Conservation (phyloP, 2,113 vertebrate genomes). For the Panthera uncia region DNA sequence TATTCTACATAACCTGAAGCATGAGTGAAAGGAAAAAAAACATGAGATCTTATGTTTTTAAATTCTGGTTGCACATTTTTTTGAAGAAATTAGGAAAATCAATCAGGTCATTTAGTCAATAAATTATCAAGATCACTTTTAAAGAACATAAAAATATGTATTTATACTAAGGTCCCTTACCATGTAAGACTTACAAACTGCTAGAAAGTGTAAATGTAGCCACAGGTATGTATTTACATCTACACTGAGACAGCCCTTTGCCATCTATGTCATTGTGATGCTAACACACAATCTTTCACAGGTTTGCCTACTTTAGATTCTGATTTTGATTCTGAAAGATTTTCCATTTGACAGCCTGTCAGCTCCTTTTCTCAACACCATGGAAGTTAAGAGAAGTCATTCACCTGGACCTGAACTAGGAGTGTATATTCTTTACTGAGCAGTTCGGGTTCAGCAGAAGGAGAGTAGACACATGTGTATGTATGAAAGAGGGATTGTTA, state of each 20-base stretch:
- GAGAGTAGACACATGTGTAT: rapidly evolving
- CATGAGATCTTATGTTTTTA: not conserved
- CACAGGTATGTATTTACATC: not conserved
- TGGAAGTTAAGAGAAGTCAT: not conserved
- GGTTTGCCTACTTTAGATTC: not conserved
- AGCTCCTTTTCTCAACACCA: not conserved
- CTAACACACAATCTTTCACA: not conserved
- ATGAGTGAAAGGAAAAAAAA: not conserved
- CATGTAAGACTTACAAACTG: not conserved
- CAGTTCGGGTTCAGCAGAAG: not conserved
- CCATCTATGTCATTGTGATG: not conserved
- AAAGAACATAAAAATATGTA: not conserved
- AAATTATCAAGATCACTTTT: not conserved
- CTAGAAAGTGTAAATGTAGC: not conserved
- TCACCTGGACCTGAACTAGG: not conserved
- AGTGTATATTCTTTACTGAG: not conserved
- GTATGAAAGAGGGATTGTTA: rapidly evolving
- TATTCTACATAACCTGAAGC: not conserved
- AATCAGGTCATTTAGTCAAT: not conserved
- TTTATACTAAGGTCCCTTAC: not conserved
- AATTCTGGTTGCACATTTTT: not conserved
- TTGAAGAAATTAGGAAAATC: not conserved
- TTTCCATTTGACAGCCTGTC: not conserved
- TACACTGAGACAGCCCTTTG: not conserved
- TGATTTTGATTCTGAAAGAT: not conserved